Conservation (phyloP, 53 echinoderm and acorn worm species). For the Crossaster papposus region DNA sequence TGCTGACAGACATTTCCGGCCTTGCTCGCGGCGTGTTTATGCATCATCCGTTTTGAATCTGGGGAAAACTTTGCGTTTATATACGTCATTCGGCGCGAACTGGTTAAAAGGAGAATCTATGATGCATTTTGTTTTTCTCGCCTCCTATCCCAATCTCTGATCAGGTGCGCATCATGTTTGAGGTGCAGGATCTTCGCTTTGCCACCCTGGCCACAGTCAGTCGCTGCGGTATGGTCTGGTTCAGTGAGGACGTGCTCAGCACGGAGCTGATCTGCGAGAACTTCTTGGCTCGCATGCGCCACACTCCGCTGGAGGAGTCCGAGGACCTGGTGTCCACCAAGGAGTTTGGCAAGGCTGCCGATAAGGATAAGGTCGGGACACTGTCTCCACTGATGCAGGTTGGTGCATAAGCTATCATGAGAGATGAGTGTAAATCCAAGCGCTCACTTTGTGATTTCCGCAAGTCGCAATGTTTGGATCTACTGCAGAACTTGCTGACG, state of each 20-base stretch:
- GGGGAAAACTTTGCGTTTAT: too few species aligned
- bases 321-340: conserved; percentile 65
- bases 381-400: conserved; percentile 98
- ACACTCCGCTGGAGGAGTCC: conserved; percentile 87
- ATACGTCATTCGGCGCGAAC: too few species aligned
- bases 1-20: too few species aligned
- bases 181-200: conserved; percentile 92
- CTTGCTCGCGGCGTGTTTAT: too few species aligned
- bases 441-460: too few species aligned
- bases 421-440: not conserved
- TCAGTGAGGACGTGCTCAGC: conserved; percentile 97
- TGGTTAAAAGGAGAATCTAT: too few species aligned
- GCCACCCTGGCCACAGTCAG: conserved; percentile 99
- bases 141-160: too few species aligned
- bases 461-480: too few species aligned
- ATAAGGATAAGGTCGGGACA: conserved; percentile 72
- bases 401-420: not conserved
- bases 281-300: conserved; percentile 84
- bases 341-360: conserved; percentile 34
- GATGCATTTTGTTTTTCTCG: conserved; percentile 80
- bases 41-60: too few species aligned
- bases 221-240: conserved; percentile 99
- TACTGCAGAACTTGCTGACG: too few species aligned
- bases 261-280: conserved; percentile 98
- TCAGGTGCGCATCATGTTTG: conserved; percentile 99